Conservation (phyloP, 2,113 vertebrate species). For the Solea senegalensis region DNA sequence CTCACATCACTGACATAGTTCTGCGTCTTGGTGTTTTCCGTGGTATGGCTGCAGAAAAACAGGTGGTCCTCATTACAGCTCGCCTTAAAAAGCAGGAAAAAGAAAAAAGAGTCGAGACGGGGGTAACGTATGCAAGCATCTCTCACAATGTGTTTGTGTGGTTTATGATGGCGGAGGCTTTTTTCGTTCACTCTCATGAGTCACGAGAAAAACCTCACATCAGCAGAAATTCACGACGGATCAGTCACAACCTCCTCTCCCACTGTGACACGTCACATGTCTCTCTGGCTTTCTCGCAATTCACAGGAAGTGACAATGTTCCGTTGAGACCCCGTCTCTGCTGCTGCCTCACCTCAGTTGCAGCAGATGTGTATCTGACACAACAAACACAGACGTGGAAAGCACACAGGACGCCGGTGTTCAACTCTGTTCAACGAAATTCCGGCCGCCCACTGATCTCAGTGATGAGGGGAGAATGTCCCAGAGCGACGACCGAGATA, state of each 20-base stretch:
- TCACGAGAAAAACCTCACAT: conserved; percentile 29
- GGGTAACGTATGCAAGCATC: conserved; percentile 21
- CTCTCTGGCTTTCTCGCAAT: background rate
- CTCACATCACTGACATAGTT: conserved; percentile 53
- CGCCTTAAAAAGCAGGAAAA: background rate
- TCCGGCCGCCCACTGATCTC: conserved; percentile 52
- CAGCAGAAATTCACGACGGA: background rate
- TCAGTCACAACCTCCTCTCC: background rate
- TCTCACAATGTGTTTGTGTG: background rate
- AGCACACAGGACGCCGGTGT: conserved; percentile 18
- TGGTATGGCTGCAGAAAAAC: conserved; percentile 38
- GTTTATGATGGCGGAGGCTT: background rate
- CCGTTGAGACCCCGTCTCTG: conserved; percentile 6
- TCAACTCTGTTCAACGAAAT: conserved; percentile 50
- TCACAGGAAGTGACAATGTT: conserved; percentile 19
- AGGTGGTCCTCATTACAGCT: conserved; percentile 59
- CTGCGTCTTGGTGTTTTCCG: conserved; percentile 37
- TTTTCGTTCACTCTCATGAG: background rate
- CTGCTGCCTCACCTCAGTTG: background rate
- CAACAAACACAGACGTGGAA: conserved; percentile 21
- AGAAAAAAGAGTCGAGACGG: conserved; percentile 30
- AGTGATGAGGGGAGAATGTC: conserved; percentile 58
- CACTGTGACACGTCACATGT: conserved; percentile 3
- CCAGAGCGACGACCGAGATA: conserved; percentile 62
- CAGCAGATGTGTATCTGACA: conserved; percentile 16